These are phyloP conservation scores for Gonatopus flavifemur DNA, from an alignment of 1,140 invertebrate genomes.

Conservation along the genomic window DNA sequence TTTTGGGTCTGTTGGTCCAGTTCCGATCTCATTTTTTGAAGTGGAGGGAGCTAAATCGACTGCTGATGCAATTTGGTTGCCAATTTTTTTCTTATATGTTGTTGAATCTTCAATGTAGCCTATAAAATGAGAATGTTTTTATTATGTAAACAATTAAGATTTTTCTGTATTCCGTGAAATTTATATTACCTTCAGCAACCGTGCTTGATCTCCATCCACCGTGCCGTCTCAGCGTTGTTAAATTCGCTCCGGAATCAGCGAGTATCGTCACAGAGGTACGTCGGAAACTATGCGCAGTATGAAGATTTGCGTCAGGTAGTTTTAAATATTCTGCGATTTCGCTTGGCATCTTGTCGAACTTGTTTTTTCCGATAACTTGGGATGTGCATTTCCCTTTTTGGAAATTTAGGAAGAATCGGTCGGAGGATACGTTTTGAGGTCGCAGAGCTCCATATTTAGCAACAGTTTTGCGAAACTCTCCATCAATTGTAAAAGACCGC, in stretches of 20 bases:
- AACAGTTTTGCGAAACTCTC: not conserved
- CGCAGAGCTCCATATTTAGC: slow-evolving; percentile 2
- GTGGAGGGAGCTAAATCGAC: no score
- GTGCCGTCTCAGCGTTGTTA: slow-evolving; percentile 21
- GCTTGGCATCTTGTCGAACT: slow-evolving; percentile 28
- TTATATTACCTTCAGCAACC: slow-evolving; percentile 1
- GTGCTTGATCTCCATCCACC: slow-evolving; percentile 15
- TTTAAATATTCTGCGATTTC: slow-evolving; percentile 34
- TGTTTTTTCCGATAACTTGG: slow-evolving; percentile 36
- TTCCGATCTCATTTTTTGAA: no score
- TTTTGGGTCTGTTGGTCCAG: no score
- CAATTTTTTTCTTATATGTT: no score
- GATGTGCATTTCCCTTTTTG: not conserved
- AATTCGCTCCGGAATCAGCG: slow-evolving; percentile 23
- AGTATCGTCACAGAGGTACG: slow-evolving; percentile 28
- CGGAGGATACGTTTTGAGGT: not conserved
- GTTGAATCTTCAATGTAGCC: no score
- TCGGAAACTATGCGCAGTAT: slow-evolving; percentile 33
- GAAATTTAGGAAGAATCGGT: slow-evolving; percentile 3
- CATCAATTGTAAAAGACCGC: not conserved
- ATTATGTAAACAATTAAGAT: no score
- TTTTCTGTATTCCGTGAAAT: no score
- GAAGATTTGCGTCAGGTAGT: slow-evolving; percentile 27
- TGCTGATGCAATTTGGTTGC: no score
- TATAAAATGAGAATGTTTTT: no score